These are phyloP conservation scores for Caenorhabditis auriculariae DNA, from an alignment of 2,888 invertebrate genomes.

Conservation along the genomic window DNA sequence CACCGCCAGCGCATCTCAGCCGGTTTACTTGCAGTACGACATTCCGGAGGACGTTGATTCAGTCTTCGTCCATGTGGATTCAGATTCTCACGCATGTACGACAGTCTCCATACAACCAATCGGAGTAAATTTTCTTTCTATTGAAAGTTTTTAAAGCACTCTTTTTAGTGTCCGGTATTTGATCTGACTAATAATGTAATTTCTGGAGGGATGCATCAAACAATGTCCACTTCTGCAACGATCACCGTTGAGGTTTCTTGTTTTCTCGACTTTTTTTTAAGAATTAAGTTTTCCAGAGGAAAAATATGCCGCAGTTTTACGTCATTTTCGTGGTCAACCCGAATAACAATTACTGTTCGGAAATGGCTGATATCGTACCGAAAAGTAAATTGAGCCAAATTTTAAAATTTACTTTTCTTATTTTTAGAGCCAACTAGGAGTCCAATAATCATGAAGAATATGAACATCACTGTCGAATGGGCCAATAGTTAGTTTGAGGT, in stretches of 20 bases:
- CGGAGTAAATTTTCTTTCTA: constrained; percentile 63
- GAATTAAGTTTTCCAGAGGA: constrained; percentile 69
- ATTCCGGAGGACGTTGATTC: constrained; percentile 68
- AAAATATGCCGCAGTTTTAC: constrained; percentile 71
- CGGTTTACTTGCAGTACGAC: constrained; percentile 72
- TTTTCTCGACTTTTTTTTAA: neutral
- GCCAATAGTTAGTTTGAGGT: neutral
- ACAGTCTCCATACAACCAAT: constrained; percentile 79
- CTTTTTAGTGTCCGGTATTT: constrained; percentile 79
- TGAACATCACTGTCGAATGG: constrained; percentile 26
- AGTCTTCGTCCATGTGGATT: constrained; percentile 64
- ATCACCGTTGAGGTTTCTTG: constrained; percentile 70
- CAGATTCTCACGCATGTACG: constrained; percentile 72
- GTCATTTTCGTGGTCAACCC: constrained; percentile 78
- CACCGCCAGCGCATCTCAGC: constrained; percentile 67
- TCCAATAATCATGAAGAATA: constrained; percentile 14
- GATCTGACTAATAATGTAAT: constrained; percentile 78
- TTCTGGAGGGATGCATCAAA: constrained; percentile 74
- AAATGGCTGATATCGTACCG: constrained; percentile 27
- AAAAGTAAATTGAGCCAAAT: constrained; percentile 6
- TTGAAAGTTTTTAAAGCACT: constrained; percentile 4
- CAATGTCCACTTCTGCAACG: constrained; percentile 77
- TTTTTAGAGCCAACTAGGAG: constrained; percentile 14
- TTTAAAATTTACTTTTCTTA: neutral
- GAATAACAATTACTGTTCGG: constrained; percentile 70